Conservation (phyloP, 2,888 invertebrate genomes). For the Cerceris rybyensis region DNA sequence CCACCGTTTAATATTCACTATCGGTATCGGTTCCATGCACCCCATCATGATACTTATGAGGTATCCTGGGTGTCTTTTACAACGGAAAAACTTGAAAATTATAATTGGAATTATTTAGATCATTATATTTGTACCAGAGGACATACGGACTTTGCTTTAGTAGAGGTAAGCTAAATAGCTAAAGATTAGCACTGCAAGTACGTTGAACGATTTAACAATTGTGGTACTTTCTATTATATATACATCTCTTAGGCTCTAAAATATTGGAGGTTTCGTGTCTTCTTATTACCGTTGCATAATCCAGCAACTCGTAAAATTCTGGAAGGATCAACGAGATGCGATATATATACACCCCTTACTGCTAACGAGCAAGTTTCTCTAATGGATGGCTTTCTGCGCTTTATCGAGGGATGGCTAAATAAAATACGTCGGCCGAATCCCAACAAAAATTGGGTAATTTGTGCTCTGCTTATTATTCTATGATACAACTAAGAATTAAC, state of each 20-base stretch:
- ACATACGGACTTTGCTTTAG: constrained; percentile 93
- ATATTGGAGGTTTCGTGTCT: constrained; percentile 95
- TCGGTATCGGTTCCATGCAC: constrained; percentile 95
- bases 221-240: background rate
- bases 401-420: constrained; percentile 93
- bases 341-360: constrained; percentile 89
- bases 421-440: constrained; percentile 91
- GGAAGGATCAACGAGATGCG: constrained; percentile 89
- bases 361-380: constrained; percentile 85
- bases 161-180: constrained; percentile 85
- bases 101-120: constrained; percentile 99
- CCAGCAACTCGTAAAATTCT: constrained; percentile 90
- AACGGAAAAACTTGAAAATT: constrained; percentile 96
- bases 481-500: background rate
- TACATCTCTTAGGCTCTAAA: constrained; percentile 87
- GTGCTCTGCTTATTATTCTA: constrained; percentile 1
- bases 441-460: constrained; percentile 89
- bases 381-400: constrained; percentile 89
- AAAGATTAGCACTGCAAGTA: background rate
- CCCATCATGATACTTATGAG: constrained; percentile 95
- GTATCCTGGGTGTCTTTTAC: constrained; percentile 97
- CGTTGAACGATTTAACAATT: background rate
- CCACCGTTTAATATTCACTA: constrained; percentile 96
- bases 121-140: constrained; percentile 98
- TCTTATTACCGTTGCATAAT: constrained; percentile 92